Base-by-base conservation (phyloP, 2,113 vertebrate species). In the Indicator indicator region DNA sequence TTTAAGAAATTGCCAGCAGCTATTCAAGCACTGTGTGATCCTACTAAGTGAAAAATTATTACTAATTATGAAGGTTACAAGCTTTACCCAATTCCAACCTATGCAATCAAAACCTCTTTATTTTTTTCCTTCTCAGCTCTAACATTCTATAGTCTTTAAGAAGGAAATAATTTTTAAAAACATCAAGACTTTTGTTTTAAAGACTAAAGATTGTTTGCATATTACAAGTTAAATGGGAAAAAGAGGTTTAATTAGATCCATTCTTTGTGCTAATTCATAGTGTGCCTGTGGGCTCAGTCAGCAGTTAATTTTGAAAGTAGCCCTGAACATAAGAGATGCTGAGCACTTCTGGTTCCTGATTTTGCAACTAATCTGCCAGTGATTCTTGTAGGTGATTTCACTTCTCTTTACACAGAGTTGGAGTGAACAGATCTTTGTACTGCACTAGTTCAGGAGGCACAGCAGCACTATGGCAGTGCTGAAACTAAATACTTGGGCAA, bases 41-140 rank as follows among this genome's bases (percentile, higher is more conserved):
- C 89, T 95, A 88, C 93, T 93, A 94, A 95, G 92, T 89, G 89
- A 90, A 88, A 97, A 97, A 97, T 96, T 92, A 97, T 69, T 92
- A 73, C 89, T 94, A 94, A 95, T 81, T 95, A 91, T 94, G 93
- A 91, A 48, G 75, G 88, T 87, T 89, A 96, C 62, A 86, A 84
- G 83, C 93, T 88, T 68, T 94, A 87, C 69, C 86, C 42, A 42
- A 9, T 74, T 64, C 42, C 18, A 64, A 76, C 24, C 15, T 23
- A 77, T 0, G 3, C 6, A 32, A 89, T 84, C 91, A 93, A 83
- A 94, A 90, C 36, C 55, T 91, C 64, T 38, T 87, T 68, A 70
- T 50, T 83, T 92, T 88, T 86, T 38, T 56, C 72, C 83, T 69
- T 88, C 82, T 79, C 0, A 6, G 72, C 36, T 65, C n/a, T 90